Percentiles rank a stretch among this genome's conserved stretches.
Conservation (phyloP, 2,888 invertebrate genomes). For the Drosophila macrothrix region DNA sequence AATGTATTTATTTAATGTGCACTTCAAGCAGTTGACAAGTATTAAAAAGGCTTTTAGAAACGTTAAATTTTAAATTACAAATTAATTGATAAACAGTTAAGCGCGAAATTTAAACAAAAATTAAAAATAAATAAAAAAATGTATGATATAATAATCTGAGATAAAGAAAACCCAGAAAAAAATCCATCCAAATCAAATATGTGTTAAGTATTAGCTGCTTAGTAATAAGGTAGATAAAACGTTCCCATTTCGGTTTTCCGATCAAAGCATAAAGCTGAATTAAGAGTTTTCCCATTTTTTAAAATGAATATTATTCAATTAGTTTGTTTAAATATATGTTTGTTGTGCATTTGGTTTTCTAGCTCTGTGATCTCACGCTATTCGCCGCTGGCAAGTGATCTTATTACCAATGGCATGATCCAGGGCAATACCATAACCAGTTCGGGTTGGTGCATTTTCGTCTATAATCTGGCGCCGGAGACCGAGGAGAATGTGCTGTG, state of each 20-base stretch:
- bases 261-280: background rate
- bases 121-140: background rate
- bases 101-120: background rate
- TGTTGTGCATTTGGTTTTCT: background rate
- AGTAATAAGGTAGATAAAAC: background rate
- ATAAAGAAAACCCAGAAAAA: background rate
- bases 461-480: constrained; percentile 97
- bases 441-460: constrained; percentile 93
- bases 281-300: background rate
- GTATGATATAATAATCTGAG: background rate
- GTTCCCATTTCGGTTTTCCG: background rate
- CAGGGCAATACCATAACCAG: constrained; percentile 94
- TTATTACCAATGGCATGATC: constrained; percentile 91
- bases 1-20: background rate
- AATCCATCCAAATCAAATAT: background rate
- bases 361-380: constrained; percentile 87
- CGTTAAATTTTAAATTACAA: background rate
- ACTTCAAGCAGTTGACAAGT: background rate
- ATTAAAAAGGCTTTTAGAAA: background rate
- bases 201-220: background rate
- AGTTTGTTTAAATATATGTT: background rate
- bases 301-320: too few relatives aligned
- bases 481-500: constrained; percentile 98
- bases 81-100: background rate
- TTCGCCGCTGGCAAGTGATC: constrained; percentile 94